phyloP scores from a whole-genome alignment of 2,797 vertebrate species.

The Phalanger gymnotis region DNA sequence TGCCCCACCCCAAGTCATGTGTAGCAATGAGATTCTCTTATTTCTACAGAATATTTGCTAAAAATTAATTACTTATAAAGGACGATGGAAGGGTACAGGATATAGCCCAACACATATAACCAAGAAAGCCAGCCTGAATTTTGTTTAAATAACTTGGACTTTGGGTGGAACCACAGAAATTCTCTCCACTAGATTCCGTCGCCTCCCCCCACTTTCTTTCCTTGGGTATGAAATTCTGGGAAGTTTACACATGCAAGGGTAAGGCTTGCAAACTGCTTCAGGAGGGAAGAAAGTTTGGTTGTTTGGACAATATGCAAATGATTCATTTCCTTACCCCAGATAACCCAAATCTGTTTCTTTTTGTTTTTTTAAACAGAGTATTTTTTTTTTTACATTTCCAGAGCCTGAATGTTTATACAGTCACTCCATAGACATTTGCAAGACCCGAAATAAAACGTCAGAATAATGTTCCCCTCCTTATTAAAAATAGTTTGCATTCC shows the following conservation, averaged over 20 bases:
- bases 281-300: neutral
- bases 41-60: neutral
- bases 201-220: neutral
- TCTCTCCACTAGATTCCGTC: neutral
- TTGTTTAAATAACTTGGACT: neutral
- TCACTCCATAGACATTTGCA: neutral
- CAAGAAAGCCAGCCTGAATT: neutral
- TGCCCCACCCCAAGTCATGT: neutral
- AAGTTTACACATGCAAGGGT: neutral
- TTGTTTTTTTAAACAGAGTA: neutral
- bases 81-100: neutral
- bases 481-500: neutral
- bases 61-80: neutral
- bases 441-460: neutral
- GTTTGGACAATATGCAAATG: constrained; percentile 55
- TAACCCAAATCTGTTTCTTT: neutral
- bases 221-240: neutral
- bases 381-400: constrained; percentile 2
- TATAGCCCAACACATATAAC: neutral
- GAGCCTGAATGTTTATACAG: constrained; percentile 14
- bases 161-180: neutral
- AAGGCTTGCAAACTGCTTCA: constrained; percentile 1
- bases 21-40: neutral
- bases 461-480: neutral
- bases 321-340: neutral